These are phyloP conservation scores for Drosophila grimshawi DNA, from an alignment of 1,140 invertebrate species.

Conservation along the genomic window DNA sequence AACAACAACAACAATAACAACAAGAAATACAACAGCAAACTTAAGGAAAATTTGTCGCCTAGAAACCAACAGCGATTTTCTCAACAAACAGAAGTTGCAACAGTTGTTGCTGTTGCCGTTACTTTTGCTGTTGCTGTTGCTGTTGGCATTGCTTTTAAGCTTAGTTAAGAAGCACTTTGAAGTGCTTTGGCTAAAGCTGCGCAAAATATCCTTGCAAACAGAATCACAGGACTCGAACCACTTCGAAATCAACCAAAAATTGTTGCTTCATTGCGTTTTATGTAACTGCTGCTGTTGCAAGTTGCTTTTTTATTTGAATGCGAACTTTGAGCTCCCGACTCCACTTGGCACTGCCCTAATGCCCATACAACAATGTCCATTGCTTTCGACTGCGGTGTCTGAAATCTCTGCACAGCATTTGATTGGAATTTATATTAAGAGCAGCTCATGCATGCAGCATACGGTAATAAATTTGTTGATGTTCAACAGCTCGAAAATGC, in stretches of 20 bases:
- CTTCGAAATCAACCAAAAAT: conserved; percentile 42
- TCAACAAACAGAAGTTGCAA: conserved; percentile 62
- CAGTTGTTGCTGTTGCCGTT: conserved; percentile 13
- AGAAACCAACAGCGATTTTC: conserved; percentile 47
- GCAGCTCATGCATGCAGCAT: conserved; percentile 46
- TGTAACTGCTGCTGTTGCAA: conserved; percentile 52
- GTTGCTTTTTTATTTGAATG: conserved; percentile 73
- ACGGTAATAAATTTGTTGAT: conserved; percentile 57
- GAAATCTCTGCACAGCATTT: conserved; percentile 13
- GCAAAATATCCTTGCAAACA: conserved; percentile 50
- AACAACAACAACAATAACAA: conserved; percentile 15
- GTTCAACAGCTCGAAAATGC: conserved; percentile 34
- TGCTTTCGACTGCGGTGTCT: conserved; percentile 1
- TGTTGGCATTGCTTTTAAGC: conserved; percentile 73
- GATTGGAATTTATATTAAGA: conserved; percentile 47
- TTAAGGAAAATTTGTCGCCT: conserved; percentile 42
- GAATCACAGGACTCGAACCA: neutral
- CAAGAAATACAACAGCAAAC: conserved; percentile 18
- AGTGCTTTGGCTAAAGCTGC: conserved; percentile 67
- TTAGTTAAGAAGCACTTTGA: conserved; percentile 75
- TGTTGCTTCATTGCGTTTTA: conserved; percentile 70
- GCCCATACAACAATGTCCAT: conserved; percentile 14
- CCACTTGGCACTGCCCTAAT: conserved; percentile 53
- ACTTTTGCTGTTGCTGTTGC: conserved; percentile 31
- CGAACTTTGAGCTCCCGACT: conserved; percentile 41